Conservation (phyloP, 1,140 invertebrate species). For the Camponotus vicinus region DNA sequence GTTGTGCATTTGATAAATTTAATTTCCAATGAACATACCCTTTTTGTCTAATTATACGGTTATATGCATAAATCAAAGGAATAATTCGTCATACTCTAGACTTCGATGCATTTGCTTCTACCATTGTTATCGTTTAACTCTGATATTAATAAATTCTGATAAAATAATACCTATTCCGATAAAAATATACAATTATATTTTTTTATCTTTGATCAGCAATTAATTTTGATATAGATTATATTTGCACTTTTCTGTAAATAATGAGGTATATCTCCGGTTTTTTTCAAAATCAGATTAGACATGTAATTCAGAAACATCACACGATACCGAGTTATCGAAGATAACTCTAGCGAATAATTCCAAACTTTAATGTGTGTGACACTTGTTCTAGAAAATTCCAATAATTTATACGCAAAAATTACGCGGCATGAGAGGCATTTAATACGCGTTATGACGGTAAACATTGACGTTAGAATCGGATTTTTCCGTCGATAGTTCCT, state of each 20-base stretch:
- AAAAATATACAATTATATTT: slow-evolving; percentile 15
- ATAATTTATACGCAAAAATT: not conserved
- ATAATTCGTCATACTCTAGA: not conserved
- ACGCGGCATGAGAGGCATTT: slow-evolving; percentile 36
- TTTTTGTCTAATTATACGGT: not conserved
- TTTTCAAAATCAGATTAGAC: not conserved
- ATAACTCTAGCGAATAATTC: not conserved
- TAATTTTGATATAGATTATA: not conserved
- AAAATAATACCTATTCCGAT: not conserved
- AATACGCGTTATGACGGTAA: not conserved
- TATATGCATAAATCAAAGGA: not conserved
- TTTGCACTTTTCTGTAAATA: not conserved
- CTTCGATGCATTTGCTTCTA: too few species aligned
- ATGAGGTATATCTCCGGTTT: not conserved
- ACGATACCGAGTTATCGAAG: slow-evolving; percentile 25
- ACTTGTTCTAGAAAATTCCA: not conserved
- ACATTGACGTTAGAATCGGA: slow-evolving; percentile 12
- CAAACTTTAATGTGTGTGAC: not conserved
- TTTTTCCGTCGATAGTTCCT: slow-evolving; percentile 45
- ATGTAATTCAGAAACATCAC: not conserved
- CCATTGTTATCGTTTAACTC: not conserved
- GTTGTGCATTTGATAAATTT: not conserved
- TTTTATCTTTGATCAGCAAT: slow-evolving; percentile 17
- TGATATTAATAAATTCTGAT: not conserved
- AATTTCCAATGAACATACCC: not conserved